Evolutionary conservation across 2,113 vertebrate genomes (phyloP), one percentile per base, ranked within the genome.

Genomic region (Athene noctua): DNA sequence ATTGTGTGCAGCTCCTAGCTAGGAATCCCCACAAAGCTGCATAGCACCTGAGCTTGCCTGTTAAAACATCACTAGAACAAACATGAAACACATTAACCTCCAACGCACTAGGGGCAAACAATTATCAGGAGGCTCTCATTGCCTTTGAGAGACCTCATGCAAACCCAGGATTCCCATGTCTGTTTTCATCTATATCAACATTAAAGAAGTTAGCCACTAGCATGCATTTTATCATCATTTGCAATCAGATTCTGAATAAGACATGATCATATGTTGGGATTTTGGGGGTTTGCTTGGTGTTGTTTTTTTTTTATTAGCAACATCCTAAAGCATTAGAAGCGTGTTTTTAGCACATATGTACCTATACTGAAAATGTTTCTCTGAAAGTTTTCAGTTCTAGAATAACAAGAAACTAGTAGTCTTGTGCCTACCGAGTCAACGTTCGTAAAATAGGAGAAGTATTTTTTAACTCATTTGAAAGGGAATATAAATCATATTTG

Each of bases 401-500:
- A 85, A 51, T 18, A 67, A 58, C 7, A 71, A 72, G 23, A 82
- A 83, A n/a, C 40, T 15, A 26, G 6, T 16, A 73, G 21, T n/a
- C 44, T 88, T 88, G 5, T 62, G 88, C 12, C 30, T 87, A 88
- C 29, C 17, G 73, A 38, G 46, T 44, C 32, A 65, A n/a, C 55
- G 23, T 51, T 93, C 61, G 44, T 27, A 92, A 96, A 86, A 94
- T 3, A 93, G 12, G 47, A 89, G 74, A 92, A 34, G 7, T 84
- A 84, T 6, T 90, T 94, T 93, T 94, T 20, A 81, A 65, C 40
- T 46, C 34, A 46, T 72, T 93, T 95, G 47, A 73, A 93, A 96
- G 36, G 63, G 58, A 83, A 66, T 71, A 80, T 88, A 96, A 86
- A 62, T 94, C 58, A 91, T 80, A 96, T 95, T 90, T 80, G 58